Evolutionary conservation across 1,140 invertebrate genomes (phyloP).

Genomic region (Trinorchestia longiramus): DNA sequence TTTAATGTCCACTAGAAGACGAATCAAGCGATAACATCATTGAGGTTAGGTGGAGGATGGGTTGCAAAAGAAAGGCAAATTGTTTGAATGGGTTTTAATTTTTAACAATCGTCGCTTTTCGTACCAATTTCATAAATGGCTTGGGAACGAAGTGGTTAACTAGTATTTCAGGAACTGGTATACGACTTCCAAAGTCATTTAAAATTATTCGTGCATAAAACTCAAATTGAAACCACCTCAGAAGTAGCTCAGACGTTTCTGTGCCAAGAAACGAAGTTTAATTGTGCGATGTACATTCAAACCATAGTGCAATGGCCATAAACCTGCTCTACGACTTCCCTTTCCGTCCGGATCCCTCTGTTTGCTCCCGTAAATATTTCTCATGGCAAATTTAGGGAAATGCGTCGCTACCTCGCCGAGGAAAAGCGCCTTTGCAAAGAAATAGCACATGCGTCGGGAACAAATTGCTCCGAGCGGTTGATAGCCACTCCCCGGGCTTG

Average conservation of each 20-base stretch:
- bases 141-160: not conserved
- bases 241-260: not conserved
- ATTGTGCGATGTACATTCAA: conserved; percentile 1
- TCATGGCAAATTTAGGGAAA: conserved; percentile 42
- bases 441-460: conserved; percentile 13
- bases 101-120: not conserved
- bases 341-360: conserved; percentile 11
- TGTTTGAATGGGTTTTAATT: not conserved
- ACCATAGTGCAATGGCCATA: conserved; percentile 2
- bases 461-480: not conserved
- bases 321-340: conserved; percentile 10
- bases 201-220: not conserved
- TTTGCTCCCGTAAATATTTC: conserved; percentile 13
- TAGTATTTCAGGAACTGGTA: not conserved
- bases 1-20: not conserved
- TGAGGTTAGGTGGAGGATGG: not conserved
- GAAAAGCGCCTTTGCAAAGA: conserved; percentile 12
- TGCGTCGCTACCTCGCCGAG: conserved; percentile 15
- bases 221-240: not conserved
- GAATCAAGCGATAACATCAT: not conserved
- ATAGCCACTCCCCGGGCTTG: not conserved
- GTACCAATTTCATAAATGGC: not conserved
- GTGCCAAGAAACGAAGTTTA: not conserved
- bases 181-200: not conserved
- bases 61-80: not conserved